Evolutionary conservation across 2,113 vertebrate species (phyloP).

Genomic region (Athene noctua): DNA sequence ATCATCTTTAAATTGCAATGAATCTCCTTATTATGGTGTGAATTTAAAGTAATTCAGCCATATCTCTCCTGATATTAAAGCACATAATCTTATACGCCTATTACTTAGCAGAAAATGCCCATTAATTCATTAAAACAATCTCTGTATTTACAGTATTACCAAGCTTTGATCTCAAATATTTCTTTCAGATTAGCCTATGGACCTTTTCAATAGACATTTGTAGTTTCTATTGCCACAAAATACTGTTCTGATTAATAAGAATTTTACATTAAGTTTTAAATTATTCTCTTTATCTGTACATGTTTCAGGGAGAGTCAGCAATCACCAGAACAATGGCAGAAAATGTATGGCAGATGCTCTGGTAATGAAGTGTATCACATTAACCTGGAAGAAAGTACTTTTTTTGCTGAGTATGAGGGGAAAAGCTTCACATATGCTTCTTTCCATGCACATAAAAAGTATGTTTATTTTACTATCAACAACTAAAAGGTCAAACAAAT

Average conservation of each 20-base stretch:
- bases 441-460: slow-evolving; percentile 98
- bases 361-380: slow-evolving; percentile 98
- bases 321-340: slow-evolving; percentile 95
- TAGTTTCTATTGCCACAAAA: background rate
- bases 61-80: background rate
- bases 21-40: background rate
- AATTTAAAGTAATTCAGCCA: background rate
- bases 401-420: slow-evolving; percentile 94
- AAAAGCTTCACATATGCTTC: slow-evolving; percentile 97
- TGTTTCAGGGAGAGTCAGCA: slow-evolving; percentile 90
- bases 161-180: background rate
- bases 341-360: slow-evolving; percentile 93
- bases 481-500: background rate
- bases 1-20: background rate
- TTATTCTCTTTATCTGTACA: background rate
- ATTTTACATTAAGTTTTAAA: background rate
- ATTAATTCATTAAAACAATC: background rate
- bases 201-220: background rate
- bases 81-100: background rate
- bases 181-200: background rate
- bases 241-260: background rate
- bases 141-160: background rate
- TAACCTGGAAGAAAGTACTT: slow-evolving; percentile 90
- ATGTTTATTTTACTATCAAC: slow-evolving; percentile 60
- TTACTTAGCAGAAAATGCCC: background rate